Conservation (phyloP, 2,888 invertebrate genomes). For the Muschampia plurimacula region DNA sequence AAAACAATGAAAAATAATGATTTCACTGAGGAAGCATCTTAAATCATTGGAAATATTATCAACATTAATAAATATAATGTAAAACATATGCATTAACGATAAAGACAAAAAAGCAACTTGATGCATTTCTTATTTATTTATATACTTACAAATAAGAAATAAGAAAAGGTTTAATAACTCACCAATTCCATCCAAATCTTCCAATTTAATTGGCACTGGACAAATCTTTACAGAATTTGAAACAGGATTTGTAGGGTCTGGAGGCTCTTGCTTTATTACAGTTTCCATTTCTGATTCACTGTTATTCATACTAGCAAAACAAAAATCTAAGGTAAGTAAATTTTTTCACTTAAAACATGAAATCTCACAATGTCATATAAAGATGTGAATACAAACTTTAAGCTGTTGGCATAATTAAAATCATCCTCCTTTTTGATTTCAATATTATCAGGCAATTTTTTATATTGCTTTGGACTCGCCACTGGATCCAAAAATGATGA, state of each 20-base stretch:
- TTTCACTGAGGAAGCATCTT: no score
- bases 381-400: slow-evolving; percentile 59
- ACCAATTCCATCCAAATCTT: slow-evolving; percentile 83
- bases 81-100: no score
- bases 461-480: slow-evolving; percentile 73
- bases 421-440: slow-evolving; percentile 76
- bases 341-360: neutral
- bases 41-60: no score
- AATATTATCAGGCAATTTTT: slow-evolving; percentile 64
- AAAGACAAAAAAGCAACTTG: neutral
- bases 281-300: slow-evolving; percentile 64
- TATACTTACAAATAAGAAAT: no score
- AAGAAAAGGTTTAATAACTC: slow-evolving; percentile 44
- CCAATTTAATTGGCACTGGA: slow-evolving; percentile 77
- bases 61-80: no score
- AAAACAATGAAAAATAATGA: no score
- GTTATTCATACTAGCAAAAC: slow-evolving; percentile 51
- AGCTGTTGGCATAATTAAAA: slow-evolving; percentile 58
- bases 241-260: slow-evolving; percentile 56
- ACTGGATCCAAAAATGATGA: slow-evolving; percentile 77
- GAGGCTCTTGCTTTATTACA: slow-evolving; percentile 73
- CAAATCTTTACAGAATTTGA: slow-evolving; percentile 59
- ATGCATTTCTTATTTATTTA: neutral
- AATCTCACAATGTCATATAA: slow-evolving; percentile 8
- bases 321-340: slow-evolving; percentile 10